Evolutionary conservation across 2,888 invertebrate genomes (phyloP), one percentile per base, ranked within the genome.

Genomic region (Drosophila mayaguana): DNA sequence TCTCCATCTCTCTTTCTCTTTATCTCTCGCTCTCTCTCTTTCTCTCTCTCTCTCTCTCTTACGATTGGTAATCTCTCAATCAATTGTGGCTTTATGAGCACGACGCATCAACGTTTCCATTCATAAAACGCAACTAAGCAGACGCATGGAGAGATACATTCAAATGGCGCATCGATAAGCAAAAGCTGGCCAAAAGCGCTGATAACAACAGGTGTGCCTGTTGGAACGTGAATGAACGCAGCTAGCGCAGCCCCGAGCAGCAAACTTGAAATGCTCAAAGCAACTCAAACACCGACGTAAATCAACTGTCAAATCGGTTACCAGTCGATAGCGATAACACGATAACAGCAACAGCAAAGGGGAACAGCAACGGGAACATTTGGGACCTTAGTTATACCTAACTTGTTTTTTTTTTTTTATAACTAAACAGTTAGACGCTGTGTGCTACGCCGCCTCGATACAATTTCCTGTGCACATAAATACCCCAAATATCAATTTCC

Each of bases 401-500:
- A 51, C 14, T 36, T 53, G 8, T 16, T 25, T 48, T 38, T 40
- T 40, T 5, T 36, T 7, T 2, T 75, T 16, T 46, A 5, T 63
- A 55, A 54, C 45, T 77, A 51, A 68, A 72, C 51, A 48, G 45
- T 50, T 59, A 59, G 36, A 59, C n/a, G 40, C 16, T 12, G 3
- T 45, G 1, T 18, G 36, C 53, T 22, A 8, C 22, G 45, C 16
- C 54, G 18, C 42, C 32, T 56, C 43, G 22, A 63, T 50, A 75
- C 86, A 88, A 86, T 85, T 83, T 83, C 90, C 83, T 88, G 88
- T 85, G 64, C 48, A 75, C 71, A 78, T 70, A 86, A 88, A 88
- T 83, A 73, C 69, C 70, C 56, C 51, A 50, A 73, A 72, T 89
- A 88, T 89, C 88, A 89, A 67, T 85, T 88, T 72, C 36, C 50